Conservation (phyloP, 2,113 vertebrate genomes). For the Ranitomeya imitator region DNA sequence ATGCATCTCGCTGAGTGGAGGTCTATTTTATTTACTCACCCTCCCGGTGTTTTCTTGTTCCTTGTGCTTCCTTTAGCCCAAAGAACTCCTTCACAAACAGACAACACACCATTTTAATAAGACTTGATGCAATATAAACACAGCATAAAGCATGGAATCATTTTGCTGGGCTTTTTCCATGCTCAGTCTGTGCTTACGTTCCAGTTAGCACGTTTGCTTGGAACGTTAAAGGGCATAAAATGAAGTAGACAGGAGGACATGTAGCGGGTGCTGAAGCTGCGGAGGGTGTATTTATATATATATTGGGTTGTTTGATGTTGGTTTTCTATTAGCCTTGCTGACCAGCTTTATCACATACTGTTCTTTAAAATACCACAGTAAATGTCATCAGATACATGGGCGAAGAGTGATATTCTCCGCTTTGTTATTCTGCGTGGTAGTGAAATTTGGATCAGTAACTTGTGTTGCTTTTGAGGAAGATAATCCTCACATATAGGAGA, state of each 20-base stretch:
- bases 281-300: not conserved
- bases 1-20: not conserved
- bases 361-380: slow-evolving; percentile 5
- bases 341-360: slow-evolving; percentile 14
- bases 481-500: not conserved
- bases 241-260: not conserved
- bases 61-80: not conserved
- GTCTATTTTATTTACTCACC: slow-evolving; percentile 38
- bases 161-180: slow-evolving; percentile 4
- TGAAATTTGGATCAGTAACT: not conserved
- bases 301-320: slow-evolving; percentile 1
- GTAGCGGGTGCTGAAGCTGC: not conserved
- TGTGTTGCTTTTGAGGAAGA: not conserved
- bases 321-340: not conserved
- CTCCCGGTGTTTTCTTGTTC: slow-evolving; percentile 14
- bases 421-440: not conserved
- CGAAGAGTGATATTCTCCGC: not conserved
- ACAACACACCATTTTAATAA: slow-evolving; percentile 38
- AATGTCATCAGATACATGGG: slow-evolving; percentile 1
- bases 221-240: not conserved
- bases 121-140: not conserved
- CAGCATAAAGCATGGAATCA: slow-evolving; percentile 17
- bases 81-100: slow-evolving; percentile 38
- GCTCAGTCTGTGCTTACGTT: not conserved
- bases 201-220: not conserved